phyloP scores from a whole-genome alignment of 1,140 invertebrate genomes.

The Babylonia areolata region DNA sequence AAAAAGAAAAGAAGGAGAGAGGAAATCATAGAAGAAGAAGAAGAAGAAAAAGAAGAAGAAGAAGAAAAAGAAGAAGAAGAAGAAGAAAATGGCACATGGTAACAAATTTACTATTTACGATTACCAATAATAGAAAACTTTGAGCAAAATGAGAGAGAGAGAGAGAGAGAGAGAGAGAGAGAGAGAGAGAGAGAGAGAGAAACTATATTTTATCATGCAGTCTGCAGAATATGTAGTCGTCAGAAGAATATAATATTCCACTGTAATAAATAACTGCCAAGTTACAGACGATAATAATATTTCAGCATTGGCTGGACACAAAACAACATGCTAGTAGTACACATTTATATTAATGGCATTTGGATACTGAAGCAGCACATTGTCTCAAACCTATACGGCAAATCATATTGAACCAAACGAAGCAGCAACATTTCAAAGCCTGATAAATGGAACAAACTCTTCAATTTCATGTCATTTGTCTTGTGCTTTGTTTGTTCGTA shows the following conservation, averaged over 20 bases:
- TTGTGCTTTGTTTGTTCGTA: no score
- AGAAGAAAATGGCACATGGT: background rate
- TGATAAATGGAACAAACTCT: no score
- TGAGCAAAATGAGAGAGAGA: conserved; percentile 3
- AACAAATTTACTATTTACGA: background rate
- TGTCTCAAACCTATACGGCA: no score
- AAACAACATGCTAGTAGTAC: background rate
- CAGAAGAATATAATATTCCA: no score
- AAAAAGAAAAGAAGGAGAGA: background rate
- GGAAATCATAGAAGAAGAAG: background rate
- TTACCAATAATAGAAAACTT: background rate
- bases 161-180: conserved; percentile 11
- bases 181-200: conserved; percentile 11
- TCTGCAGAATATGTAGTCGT: no score
- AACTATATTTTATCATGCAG: no score
- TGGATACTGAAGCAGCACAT: no score
- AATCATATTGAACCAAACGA: no score
- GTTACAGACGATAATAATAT: background rate
- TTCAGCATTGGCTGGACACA: background rate
- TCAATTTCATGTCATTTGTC: no score
- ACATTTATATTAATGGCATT: background rate
- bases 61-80: background rate
- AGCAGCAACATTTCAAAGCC: no score
- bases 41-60: background rate
- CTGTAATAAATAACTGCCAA: background rate